These are phyloP conservation scores for Nothoprocta perdicaria DNA, from an alignment of 2,113 vertebrate genomes.

Conservation along the genomic window DNA sequence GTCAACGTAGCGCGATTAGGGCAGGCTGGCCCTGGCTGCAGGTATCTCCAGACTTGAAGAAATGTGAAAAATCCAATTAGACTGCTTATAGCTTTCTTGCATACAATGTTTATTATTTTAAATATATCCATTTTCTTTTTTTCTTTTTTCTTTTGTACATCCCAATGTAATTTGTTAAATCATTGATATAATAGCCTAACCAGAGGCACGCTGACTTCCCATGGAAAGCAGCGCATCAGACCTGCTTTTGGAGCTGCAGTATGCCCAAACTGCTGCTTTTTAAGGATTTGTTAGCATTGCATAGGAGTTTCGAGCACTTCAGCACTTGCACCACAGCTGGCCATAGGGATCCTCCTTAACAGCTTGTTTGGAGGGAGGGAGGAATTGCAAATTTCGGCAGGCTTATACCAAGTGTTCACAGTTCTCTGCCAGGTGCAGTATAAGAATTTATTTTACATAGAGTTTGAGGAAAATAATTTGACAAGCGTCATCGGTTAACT, in stretches of 20 bases:
- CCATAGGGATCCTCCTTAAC: neutral
- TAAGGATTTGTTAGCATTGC: neutral
- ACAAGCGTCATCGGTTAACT: neutral
- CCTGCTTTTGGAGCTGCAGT: neutral
- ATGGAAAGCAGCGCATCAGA: neutral
- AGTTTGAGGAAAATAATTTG: neutral
- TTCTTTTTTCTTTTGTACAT: neutral
- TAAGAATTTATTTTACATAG: neutral
- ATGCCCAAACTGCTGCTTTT: neutral
- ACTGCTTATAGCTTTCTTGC: neutral
- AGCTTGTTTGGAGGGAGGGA: neutral
- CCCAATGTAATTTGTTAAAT: neutral
- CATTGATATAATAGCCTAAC: neutral
- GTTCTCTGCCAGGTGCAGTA: neutral
- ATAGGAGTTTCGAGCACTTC: neutral
- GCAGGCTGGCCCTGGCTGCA: neutral
- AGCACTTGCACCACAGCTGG: neutral
- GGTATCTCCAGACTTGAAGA: neutral
- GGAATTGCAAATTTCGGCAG: neutral
- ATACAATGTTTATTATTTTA: too few relatives aligned
- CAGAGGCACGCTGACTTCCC: neutral
- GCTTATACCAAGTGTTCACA: neutral
- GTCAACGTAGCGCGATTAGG: neutral
- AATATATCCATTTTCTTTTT: too few relatives aligned
- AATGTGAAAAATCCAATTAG: neutral